Base-by-base conservation (phyloP, 2,888 invertebrate genomes). In the Latrodectus hesperus region DNA sequence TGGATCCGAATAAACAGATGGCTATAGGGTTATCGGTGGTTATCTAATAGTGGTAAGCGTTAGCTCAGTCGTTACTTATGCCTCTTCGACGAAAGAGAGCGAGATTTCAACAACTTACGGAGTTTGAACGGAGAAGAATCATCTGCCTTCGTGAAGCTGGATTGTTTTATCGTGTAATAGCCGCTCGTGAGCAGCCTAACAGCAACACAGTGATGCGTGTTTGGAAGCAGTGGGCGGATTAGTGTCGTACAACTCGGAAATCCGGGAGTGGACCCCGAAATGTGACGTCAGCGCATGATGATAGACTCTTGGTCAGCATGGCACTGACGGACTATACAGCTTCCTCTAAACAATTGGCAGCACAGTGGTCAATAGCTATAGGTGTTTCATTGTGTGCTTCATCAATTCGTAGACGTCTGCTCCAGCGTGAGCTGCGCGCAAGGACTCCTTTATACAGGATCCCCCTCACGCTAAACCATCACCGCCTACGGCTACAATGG, bases 321-420 rank as follows among this genome's bases (percentile, higher is more conserved):
- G 17, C 26, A 12, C 74, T 9, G 22, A 74, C 74, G 60, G 11
- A 74, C 60, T 17, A 22, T 22, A 74, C 60, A 60, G 60, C 53
- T 74, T 60, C 60, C 17, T 60, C 74, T 74, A 53, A 55, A 55
- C 74, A 72, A 72, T n/a, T 72, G 72, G 72, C 72, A 72, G 72
- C 72, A 72, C 72, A 51, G 49, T 72, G 49, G 74, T 74, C 55
- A n/a, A n/a, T n/a, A 55, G 60, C 74, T 74, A 74, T 26, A 55
- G 17, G 74, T 55, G 74, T 74, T 55, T 74, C 74, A 74, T 22
- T 60, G 74, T 74, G 55, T 55, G 74, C 74, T 74, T 74, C 74
- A 26, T 74, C 74, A 74, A 74, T 74, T 74, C 26, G 26, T 53
- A 55, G 55, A 60, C 72, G 22, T 22, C 22, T 22, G 22, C 22